Evolutionary conservation across 2,888 invertebrate species (phyloP), one percentile per base, ranked within the genome.

Genomic region (Dendrolimus houi): DNA sequence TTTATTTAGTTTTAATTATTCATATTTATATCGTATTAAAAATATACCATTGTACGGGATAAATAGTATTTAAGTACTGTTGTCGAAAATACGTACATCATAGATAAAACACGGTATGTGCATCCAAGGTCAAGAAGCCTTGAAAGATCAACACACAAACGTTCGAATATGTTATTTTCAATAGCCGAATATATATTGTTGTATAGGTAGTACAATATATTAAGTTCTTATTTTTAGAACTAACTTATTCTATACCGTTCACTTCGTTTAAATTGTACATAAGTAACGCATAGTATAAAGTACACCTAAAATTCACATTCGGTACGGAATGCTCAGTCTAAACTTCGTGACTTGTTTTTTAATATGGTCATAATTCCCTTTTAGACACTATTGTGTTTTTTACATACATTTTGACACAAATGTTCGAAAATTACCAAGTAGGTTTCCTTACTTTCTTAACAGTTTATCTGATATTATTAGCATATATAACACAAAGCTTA

Each of bases 321-420:
- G 54, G 57, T 47, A 52, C 47, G 67, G 65, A 65, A 67, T 70
- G 69, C 62, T 59, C 58, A 60, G 65, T 57, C 62, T 57, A 54
- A 17, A 55, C 52, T 55, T 62, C 67, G 65, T 70, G 68, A 64
- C 63, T 63, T 58, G 71, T 58, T 58, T 73, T 67, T 69, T 65
- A 52, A 70, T 52, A n/a, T 54, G 53, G 41, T 53, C 41, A 29
- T 12, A 47, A 47, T 47, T 47, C 47, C 9, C 9, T 47, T 47
- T 29, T 6, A 29, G 47, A 10, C 47, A 8, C 52, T 55, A 17
- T 52, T 56, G 58, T 57, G 55, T 47, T 52, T 42, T 14, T 58
- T 10, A n/a, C 7, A 54, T 54, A 13, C 54, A 13, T 8, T n/a
- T n/a, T 54, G 41, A 54, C 2, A 10, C n/a, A 3, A 12, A 53